Evolutionary conservation across 2,113 vertebrate genomes (phyloP).

Genomic region (Grallaria varia): DNA sequence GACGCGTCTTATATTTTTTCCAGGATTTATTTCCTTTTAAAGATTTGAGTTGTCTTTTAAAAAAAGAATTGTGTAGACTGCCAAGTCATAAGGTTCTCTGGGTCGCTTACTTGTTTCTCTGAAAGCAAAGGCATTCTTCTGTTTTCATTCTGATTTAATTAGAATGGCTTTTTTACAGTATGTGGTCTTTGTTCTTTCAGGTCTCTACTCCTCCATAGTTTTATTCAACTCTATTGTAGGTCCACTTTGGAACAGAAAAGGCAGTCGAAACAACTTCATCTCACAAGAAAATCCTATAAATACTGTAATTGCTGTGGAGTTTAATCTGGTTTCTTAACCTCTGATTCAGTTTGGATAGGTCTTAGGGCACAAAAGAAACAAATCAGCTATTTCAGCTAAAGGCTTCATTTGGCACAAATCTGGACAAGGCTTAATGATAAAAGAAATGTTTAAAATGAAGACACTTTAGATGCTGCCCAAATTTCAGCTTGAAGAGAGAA

Average conservation of each 20-base stretch:
- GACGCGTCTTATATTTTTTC: slow-evolving; percentile 48
- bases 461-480: background rate
- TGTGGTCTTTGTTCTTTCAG: slow-evolving; percentile 54
- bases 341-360: slow-evolving; percentile 49
- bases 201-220: slow-evolving; percentile 30
- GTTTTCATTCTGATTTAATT: slow-evolving; percentile 61
- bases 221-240: slow-evolving; percentile 20
- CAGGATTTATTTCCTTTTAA: slow-evolving; percentile 54
- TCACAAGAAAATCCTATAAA: slow-evolving; percentile 54
- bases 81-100: slow-evolving; percentile 40
- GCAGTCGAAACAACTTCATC: slow-evolving; percentile 53
- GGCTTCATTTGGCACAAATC: slow-evolving; percentile 32
- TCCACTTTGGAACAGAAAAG: slow-evolving; percentile 40
- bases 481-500: slow-evolving; percentile 7
- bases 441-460: slow-evolving; percentile 10
- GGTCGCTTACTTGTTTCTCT: slow-evolving; percentile 3
- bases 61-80: slow-evolving; percentile 28
- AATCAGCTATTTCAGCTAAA: slow-evolving; percentile 21
- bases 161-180: slow-evolving; percentile 57
- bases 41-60: slow-evolving; percentile 1
- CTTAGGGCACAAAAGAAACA: slow-evolving; percentile 33
- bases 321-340: slow-evolving; percentile 57
- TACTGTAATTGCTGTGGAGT: slow-evolving; percentile 38
- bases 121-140: slow-evolving; percentile 40
- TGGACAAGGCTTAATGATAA: slow-evolving; percentile 21